Evolutionary conservation across 2,797 vertebrate species (phyloP).

Genomic region (Sebastes hubbsi): DNA sequence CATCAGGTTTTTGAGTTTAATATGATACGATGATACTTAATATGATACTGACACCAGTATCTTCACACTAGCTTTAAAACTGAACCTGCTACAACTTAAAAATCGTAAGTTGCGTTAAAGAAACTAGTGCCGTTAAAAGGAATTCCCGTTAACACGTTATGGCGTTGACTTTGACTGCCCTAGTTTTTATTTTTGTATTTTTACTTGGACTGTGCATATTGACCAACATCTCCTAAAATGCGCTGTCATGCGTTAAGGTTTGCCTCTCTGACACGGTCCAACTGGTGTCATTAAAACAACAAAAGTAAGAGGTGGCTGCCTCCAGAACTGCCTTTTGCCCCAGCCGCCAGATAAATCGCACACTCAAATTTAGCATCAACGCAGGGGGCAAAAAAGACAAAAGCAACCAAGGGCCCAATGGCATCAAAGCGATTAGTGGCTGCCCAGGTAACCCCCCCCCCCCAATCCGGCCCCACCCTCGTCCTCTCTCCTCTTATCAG

Average conservation of each 20-base stretch:
- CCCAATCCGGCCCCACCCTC: conserved; percentile 64
- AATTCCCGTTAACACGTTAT: too few species aligned
- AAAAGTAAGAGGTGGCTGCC: conserved; percentile 43
- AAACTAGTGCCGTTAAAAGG: too few species aligned
- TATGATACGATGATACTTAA: too few species aligned
- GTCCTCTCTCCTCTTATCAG: conserved; percentile 92
- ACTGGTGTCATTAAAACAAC: conserved; percentile 39
- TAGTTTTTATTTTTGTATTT: background rate
- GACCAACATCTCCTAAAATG: background rate
- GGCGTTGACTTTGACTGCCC: too few species aligned
- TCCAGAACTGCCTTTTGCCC: conserved; percentile 55
- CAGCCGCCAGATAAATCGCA: conserved; percentile 86
- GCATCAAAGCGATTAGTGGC: conserved; percentile 88
- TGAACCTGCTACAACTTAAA: too few species aligned
- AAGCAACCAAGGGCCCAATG: conserved; percentile 81
- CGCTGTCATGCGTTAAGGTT: background rate
- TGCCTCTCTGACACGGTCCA: conserved; percentile 15
- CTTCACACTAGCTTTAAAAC: too few species aligned
- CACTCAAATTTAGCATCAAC: conserved; percentile 87
- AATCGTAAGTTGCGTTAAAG: too few species aligned
- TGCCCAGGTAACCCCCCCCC: conserved; percentile 76
- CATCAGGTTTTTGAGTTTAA: too few species aligned
- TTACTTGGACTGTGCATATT: background rate
- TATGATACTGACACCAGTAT: too few species aligned
- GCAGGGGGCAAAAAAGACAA: conserved; percentile 84